phyloP scores from a whole-genome alignment of 2,888 invertebrate genomes.

The Harpalus rufipes region DNA sequence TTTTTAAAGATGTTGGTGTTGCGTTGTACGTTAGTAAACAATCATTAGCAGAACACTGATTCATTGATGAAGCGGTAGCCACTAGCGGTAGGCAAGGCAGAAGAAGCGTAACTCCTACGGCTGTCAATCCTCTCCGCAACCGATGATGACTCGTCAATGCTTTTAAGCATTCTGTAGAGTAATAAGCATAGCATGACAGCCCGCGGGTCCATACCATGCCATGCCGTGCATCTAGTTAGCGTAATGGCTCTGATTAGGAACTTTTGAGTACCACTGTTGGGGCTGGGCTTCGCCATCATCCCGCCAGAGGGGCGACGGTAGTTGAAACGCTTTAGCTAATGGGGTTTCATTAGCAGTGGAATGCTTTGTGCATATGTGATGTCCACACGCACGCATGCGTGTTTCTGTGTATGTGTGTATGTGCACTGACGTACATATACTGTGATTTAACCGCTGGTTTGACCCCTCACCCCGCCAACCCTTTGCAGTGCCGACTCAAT shows the following conservation, averaged over 20 bases:
- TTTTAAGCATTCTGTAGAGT: slow-evolving; percentile 45
- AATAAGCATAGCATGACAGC: slow-evolving; percentile 35
- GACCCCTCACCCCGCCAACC: slow-evolving; percentile 9
- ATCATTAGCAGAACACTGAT: background rate
- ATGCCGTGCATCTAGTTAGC: slow-evolving; percentile 50
- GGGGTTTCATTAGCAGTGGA: slow-evolving; percentile 77
- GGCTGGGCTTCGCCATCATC: slow-evolving; percentile 67
- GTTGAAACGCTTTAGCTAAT: slow-evolving; percentile 76
- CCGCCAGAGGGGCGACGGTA: slow-evolving; percentile 68
- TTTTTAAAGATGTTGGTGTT: too few species aligned
- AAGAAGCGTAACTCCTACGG: slow-evolving; percentile 10
- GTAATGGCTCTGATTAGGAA: slow-evolving; percentile 61
- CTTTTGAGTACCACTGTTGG: slow-evolving; percentile 60
- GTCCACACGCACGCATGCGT: slow-evolving; percentile 72
- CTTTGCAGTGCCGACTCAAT: slow-evolving; percentile 33
- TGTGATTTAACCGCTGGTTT: slow-evolving; percentile 39
- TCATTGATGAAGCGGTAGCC: background rate
- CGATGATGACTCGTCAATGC: slow-evolving; percentile 54
- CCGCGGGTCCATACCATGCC: background rate
- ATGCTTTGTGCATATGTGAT: slow-evolving; percentile 78
- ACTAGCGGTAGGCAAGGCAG: background rate
- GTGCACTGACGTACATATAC: slow-evolving; percentile 16
- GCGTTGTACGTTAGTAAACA: too few species aligned
- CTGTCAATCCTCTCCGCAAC: slow-evolving; percentile 17
- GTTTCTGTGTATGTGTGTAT: slow-evolving; percentile 12